Conservation (phyloP, 2,888 invertebrate genomes). For the Arrhopalites spinosus region DNA sequence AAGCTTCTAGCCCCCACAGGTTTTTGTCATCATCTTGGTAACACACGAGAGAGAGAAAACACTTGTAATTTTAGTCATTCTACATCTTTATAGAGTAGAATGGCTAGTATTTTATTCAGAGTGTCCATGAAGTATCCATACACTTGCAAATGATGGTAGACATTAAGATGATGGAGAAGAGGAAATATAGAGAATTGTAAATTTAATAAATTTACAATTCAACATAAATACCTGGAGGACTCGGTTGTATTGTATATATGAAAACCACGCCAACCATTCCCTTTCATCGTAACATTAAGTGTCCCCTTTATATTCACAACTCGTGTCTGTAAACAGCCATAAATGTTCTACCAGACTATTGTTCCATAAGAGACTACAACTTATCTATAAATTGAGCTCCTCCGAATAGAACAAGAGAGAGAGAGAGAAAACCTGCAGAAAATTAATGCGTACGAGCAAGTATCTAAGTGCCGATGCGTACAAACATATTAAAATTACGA, state of each 20-base stretch:
- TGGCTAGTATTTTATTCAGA: too few species aligned
- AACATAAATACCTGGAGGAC: constrained; percentile 8
- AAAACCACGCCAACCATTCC: constrained; percentile 14
- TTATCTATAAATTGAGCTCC: constrained; percentile 1
- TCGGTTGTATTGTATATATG: not conserved
- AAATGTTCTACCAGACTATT: constrained; percentile 10
- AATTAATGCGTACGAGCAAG: too few species aligned
- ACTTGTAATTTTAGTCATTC: too few species aligned
- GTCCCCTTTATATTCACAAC: constrained; percentile 16
- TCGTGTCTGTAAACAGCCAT: constrained; percentile 23
- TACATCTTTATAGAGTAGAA: too few species aligned
- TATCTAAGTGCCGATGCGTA: too few species aligned
- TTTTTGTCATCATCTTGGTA: too few species aligned
- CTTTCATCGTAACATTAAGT: constrained; percentile 21
- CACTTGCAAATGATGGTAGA: too few species aligned
- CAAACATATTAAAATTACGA: too few species aligned
- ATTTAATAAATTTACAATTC: constrained; percentile 14
- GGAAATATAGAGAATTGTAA: constrained; percentile 11
- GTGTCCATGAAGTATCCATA: too few species aligned
- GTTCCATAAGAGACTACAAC: not conserved
- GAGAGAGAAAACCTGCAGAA: not conserved
- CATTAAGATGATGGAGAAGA: not conserved
- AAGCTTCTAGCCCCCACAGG: too few species aligned
- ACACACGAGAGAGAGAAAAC: not conserved
- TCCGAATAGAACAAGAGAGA: too few species aligned